phyloP scores from a whole-genome alignment of 2,797 vertebrate species.

The Takifugu rubripes region DNA sequence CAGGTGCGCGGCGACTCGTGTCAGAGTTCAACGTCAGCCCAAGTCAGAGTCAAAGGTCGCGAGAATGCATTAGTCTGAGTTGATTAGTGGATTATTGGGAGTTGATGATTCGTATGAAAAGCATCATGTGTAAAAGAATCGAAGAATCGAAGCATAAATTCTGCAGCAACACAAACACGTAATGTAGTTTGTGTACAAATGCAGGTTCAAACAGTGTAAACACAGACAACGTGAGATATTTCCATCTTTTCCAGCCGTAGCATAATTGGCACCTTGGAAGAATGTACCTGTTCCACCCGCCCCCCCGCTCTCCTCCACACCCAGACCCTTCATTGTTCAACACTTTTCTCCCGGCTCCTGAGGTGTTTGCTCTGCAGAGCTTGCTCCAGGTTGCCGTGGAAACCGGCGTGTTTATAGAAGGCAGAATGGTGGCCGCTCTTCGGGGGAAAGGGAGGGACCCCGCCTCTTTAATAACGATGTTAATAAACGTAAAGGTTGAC shows the following conservation, averaged over 20 bases:
- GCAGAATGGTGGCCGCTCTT: conserved; percentile 31
- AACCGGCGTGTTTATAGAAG: conserved; percentile 67
- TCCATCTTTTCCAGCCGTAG: neutral
- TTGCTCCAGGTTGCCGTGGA: conserved; percentile 65
- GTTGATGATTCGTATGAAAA: no score
- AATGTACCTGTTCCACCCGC: neutral
- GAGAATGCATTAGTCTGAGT: no score
- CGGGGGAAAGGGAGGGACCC: conserved; percentile 12
- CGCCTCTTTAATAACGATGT: conserved; percentile 6
- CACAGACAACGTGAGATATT: no score
- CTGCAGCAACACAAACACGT: no score
- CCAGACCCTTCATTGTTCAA: conserved; percentile 23
- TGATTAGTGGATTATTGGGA: no score
- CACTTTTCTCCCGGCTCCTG: conserved; percentile 41
- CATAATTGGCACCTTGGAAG: neutral
- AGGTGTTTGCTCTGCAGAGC: conserved; percentile 69
- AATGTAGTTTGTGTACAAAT: no score
- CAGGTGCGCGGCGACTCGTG: no score
- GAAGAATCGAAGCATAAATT: no score
- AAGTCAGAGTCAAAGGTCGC: no score
- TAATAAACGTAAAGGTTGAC: conserved; percentile 1
- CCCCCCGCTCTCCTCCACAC: neutral
- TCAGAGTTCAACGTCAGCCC: no score
- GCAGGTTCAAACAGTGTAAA: no score
- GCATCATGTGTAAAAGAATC: no score